phyloP scores from a whole-genome alignment of 2,797 vertebrate genomes.

The Lepus townsendii region DNA sequence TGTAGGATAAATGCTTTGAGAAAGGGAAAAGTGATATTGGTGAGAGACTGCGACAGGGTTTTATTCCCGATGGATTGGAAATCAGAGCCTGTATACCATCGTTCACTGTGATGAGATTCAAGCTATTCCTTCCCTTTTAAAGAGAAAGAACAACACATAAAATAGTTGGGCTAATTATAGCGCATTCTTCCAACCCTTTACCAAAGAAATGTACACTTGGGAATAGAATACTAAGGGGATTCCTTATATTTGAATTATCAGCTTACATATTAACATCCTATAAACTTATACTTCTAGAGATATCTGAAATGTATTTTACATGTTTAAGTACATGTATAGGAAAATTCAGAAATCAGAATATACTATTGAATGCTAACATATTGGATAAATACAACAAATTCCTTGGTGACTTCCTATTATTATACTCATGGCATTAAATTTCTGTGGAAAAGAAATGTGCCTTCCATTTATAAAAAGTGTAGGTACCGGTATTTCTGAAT shows the following conservation, averaged over 20 bases:
- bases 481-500: too few species aligned
- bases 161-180: conserved; percentile 69
- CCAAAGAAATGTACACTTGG: conserved; percentile 34
- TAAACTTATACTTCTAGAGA: not conserved
- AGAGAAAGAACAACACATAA: conserved; percentile 49
- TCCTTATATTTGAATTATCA: conserved; percentile 6
- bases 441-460: not conserved
- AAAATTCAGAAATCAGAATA: not conserved
- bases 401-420: not conserved
- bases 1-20: conserved; percentile 29
- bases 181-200: conserved; percentile 40
- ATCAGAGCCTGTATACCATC: conserved; percentile 22
- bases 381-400: not conserved
- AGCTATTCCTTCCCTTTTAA: conserved; percentile 51
- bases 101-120: conserved; percentile 26
- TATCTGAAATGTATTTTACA: not conserved
- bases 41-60: conserved; percentile 73
- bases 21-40: conserved; percentile 76
- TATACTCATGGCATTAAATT: not conserved
- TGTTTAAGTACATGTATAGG: not conserved
- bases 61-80: conserved; percentile 17
- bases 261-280: not conserved
- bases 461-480: not conserved
- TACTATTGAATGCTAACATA: not conserved
- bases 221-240: conserved; percentile 57